Evolutionary conservation across 2,888 invertebrate genomes (phyloP), one percentile per base, ranked within the genome.

Genomic region (Coremacera marginata): DNA sequence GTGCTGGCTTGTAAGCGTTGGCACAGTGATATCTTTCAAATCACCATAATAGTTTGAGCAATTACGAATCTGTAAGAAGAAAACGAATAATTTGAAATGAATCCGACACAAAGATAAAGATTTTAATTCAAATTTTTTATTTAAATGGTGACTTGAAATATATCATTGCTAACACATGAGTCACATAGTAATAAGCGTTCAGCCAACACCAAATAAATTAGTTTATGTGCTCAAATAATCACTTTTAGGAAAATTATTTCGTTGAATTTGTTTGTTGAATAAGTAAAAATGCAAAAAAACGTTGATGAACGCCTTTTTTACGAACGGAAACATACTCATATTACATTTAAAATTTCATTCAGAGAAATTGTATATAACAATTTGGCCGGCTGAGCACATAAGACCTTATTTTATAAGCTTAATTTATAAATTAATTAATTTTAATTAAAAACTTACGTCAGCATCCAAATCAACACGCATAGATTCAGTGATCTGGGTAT

Each of bases 1-100:
- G 91, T 96, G 94, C 89, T 94, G 93, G 83, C 95, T 94, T 82
- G 94, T 95, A 90, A 96, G 91, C 86, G 95, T 95, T 83, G 94
- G 93, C 89, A 97, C 95, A 93, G 95, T 95, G 92, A 94, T 94
- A 92, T 95, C 95, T 94, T 96, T 96, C 93, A 95, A 92, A 91
- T 95, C 95, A 90, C 93, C 93, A 91, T 95, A 96, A 88, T 94
- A 94, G 89, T 93, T 92, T 89, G 93, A 93, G 86, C 93, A 91
- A 90, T 93, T 92, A 91, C 92, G 91, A 85, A 86, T 87, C 89
- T 89, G 89, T 79, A 89, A 88, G 72, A 81, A 83, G 80, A 82
- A 80, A 82, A 82, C 70, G 78, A 80, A 81, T 67, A 67, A 34
- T 44, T 37, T 70, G 51, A 19, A 72, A 73, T 34, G 51, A 22